Conservation (phyloP, 2,888 invertebrate genomes). For the Melinaea marsaeus region DNA sequence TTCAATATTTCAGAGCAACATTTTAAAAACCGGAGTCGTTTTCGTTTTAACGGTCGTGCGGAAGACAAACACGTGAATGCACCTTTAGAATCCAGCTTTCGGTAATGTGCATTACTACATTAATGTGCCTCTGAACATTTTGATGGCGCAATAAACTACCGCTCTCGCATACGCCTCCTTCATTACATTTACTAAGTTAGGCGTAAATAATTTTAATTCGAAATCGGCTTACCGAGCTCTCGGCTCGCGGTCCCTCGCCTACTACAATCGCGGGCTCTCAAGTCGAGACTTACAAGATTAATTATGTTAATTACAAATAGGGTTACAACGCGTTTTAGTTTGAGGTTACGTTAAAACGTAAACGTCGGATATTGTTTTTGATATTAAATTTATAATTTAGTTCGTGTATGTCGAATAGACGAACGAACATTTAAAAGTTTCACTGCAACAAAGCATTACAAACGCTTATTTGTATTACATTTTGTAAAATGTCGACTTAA, state of each 20-base stretch:
- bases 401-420: background rate
- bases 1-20: background rate
- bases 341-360: background rate
- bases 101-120: too few species aligned
- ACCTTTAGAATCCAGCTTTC: background rate
- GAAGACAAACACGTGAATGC: background rate
- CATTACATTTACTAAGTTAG: background rate
- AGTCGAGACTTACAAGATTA: background rate
- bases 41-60: background rate
- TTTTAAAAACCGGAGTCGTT: background rate
- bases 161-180: background rate
- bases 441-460: background rate
- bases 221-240: background rate
- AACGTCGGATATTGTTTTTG: background rate
- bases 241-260: background rate
- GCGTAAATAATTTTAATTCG: background rate
- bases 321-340: background rate
- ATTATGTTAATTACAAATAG: conserved; percentile 6
- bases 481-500: too few species aligned
- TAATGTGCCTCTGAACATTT: background rate
- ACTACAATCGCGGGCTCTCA: background rate
- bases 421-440: background rate
- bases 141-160: too few species aligned
- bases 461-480: too few species aligned
- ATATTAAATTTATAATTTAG: background rate